Evolutionary conservation across 2,797 vertebrate genomes (phyloP), one percentile per base, ranked within the genome.

Genomic region (Paramormyrops hopkinsi): DNA sequence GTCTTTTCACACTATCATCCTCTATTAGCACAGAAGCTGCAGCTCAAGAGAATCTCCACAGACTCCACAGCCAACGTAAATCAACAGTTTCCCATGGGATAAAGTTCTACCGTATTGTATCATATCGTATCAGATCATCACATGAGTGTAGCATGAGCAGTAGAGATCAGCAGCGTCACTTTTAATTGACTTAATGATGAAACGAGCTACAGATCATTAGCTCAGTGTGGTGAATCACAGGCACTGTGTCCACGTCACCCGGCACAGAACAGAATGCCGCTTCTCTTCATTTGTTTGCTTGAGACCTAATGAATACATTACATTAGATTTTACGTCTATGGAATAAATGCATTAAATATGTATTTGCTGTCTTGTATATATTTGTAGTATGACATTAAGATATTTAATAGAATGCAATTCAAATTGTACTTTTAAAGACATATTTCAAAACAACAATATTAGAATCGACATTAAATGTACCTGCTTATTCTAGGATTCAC

Each of bases 201-300:
- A 92, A 91, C 89, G 79, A 90, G 91, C 41, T 90, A 93, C 94
- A 94, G 91, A 93, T 95, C 94, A 94, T 95, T 94, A 94, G 90
- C 90, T 92, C 93, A 86, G 91, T 84, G 91, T 48, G 88, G 88
- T 86, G 92, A 91, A 86, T 86, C 90, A 59, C 79, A 89, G 89
- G 51, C 88, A 89, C 88, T 19, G 51, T 83, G 89, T 89, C 90
- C 50, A 82, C 90, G 87, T 93, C 92, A 90, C 89, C 91, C 90
- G 93, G 90, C 93, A 92, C 93, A 88, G 54, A 90, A 89, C 87
- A 65, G n/a, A 90, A 91, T 29, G 9, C 14, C 9, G 17, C 54
- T 84, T 79, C 12, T 65, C 89, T 90, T 73, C 44, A 79, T 90
- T 90, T 87, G 84, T 91, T 90, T 62, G 51, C 87, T 89, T 89